Evolutionary conservation across 2,888 invertebrate genomes (phyloP).

Genomic region (Leptopilina myrica): DNA sequence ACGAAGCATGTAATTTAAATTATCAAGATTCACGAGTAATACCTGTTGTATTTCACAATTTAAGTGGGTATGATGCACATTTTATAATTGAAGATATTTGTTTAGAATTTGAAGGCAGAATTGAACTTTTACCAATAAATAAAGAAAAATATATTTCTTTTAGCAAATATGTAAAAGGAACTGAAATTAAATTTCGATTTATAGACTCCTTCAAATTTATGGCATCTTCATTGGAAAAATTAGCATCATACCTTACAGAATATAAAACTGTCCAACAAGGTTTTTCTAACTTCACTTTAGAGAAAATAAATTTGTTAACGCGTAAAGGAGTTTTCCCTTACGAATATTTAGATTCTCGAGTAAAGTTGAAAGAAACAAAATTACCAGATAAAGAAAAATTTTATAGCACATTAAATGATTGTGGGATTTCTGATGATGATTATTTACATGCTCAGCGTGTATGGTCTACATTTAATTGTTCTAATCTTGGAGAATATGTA

Average conservation of each 20-base stretch:
- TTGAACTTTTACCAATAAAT: too few relatives aligned
- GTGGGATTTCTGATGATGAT: too few relatives aligned
- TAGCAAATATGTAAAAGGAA: slow-evolving; percentile 24
- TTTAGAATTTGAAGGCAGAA: not conserved
- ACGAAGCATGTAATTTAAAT: slow-evolving; percentile 41
- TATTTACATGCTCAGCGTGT: too few relatives aligned
- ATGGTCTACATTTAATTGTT: not conserved
- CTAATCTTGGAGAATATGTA: not conserved
- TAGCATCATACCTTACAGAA: not conserved
- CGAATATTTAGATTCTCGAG: slow-evolving; percentile 58
- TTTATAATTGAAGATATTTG: slow-evolving; percentile 31
- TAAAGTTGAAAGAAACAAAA: slow-evolving; percentile 54
- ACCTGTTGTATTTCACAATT: too few relatives aligned
- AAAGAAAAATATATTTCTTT: slow-evolving; percentile 32
- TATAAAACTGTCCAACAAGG: not conserved
- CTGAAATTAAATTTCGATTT: slow-evolving; percentile 15
- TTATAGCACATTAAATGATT: slow-evolving; percentile 48
- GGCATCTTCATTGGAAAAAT: not conserved
- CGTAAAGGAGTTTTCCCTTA: slow-evolving; percentile 47
- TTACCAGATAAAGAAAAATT: slow-evolving; percentile 57
- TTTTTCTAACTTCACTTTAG: too few relatives aligned
- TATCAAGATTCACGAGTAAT: slow-evolving; percentile 29
- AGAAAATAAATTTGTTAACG: too few relatives aligned
- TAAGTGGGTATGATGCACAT: too few relatives aligned
- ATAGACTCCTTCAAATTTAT: not conserved